Base-by-base conservation (phyloP, 1,140 invertebrate species). In the Hylyphantes graminicola region DNA sequence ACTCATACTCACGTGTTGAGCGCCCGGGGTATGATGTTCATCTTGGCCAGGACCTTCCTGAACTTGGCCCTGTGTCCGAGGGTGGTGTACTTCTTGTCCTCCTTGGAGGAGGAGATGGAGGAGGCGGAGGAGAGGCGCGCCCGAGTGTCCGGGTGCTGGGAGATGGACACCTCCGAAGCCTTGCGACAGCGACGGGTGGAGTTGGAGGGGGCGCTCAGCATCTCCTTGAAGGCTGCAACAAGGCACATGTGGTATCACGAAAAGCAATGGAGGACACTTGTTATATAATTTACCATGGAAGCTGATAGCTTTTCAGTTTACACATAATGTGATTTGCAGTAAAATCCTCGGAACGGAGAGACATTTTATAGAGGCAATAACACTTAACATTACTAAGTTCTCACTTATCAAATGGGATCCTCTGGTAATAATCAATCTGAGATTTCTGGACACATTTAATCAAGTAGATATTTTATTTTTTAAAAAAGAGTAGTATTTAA, bases 11-110 rank as follows among this genome's bases (percentile, higher is more conserved):
- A 93, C 92, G 92, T 93, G 85, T 94, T 94, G 79, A 93, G 93
- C 89, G 94, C 95, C 91, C 96, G 96, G 87, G 95, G 95, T 86
- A 96, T 92, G 88, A 97, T 93, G 89, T 96, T 96, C 92, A 97
- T 96, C 90, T 96, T 97, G 91, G 94, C 94, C 85, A 97, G 91
- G 74, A 95, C 95, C 90, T 95, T 97, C 86, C 95, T 94, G 67
- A 98, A 90, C 87, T 94, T 92, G 77, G 93, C 92, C 88, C 86
- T 78, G 82, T 88, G 55, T 70, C 88, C 95, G 64, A 96, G 90
- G 35, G 95, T 97, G 94, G 96, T 96, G 87, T 96, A 96, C 19
- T 87, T 85, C 81, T 94, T 94, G 88, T 94, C 94, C 9, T 85
- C 78, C 74, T 94, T 93, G 87, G 95, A 94, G 7, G 87, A 87